Evolutionary conservation across 2,888 invertebrate species (phyloP).

Genomic region (Homarus gammarus): DNA sequence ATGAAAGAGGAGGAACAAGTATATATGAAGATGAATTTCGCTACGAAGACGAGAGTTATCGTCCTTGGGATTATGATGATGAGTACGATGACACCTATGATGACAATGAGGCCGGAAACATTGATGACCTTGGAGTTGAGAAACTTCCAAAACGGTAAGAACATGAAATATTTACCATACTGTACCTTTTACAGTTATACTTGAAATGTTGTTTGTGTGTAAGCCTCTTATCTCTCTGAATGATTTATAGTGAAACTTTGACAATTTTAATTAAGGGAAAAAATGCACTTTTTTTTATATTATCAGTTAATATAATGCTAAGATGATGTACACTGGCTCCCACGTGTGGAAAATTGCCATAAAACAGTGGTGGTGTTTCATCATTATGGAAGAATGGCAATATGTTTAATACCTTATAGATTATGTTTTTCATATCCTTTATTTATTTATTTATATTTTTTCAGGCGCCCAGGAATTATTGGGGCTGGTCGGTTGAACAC

Average conservation of each 20-base stretch:
- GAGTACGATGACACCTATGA: conserved; percentile 98
- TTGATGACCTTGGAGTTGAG: conserved; percentile 49
- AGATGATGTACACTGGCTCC: too few relatives aligned
- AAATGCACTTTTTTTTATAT: too few relatives aligned
- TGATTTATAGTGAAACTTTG: too few relatives aligned
- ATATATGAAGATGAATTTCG: conserved; percentile 76
- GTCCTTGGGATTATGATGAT: conserved; percentile 85
- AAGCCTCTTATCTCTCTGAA: too few relatives aligned
- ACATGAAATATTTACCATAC: too few relatives aligned
- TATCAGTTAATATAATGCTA: too few relatives aligned
- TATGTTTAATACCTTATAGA: neutral
- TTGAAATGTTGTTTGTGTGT: too few relatives aligned
- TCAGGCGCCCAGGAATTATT: conserved; percentile 55
- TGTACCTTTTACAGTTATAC: too few relatives aligned
- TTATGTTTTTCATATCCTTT: neutral
- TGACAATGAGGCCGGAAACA: conserved; percentile 79
- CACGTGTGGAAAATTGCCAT: too few relatives aligned
- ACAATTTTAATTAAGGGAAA: too few relatives aligned
- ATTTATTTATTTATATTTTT: too few relatives aligned
- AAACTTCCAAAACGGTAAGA: conserved; percentile 22
- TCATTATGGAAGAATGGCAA: too few relatives aligned
- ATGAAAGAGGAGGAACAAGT: conserved; percentile 66
- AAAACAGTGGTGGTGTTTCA: neutral
- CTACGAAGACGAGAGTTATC: conserved; percentile 68
- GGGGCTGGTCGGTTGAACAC: conserved; percentile 56